Evolutionary conservation across 2,797 vertebrate genomes (phyloP).

Genomic region (Anguilla obscura): DNA sequence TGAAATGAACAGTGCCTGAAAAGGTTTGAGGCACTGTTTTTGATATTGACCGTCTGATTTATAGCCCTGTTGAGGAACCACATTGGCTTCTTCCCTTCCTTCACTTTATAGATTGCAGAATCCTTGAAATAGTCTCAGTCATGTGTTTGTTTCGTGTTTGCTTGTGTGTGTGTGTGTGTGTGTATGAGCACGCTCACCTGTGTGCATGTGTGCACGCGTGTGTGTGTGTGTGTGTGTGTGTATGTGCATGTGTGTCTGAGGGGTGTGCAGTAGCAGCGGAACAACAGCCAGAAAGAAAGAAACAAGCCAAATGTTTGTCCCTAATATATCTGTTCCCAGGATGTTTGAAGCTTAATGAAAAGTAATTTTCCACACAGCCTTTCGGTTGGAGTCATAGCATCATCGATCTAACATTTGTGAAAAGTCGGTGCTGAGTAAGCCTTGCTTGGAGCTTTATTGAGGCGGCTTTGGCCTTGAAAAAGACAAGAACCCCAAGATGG

Average conservation of each 20-base stretch:
- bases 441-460: not conserved
- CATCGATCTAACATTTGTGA: not conserved
- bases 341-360: conserved; percentile 32
- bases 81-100: conserved; percentile 25
- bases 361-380: not conserved
- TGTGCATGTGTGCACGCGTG: not conserved
- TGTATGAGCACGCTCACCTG: not conserved
- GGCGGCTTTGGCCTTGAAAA: not conserved
- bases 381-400: conserved; percentile 11
- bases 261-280: conserved; percentile 38
- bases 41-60: conserved; percentile 27
- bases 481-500: not conserved
- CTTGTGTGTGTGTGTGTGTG: not conserved
- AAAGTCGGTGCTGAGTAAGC: not conserved
- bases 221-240: not conserved
- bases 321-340: conserved; percentile 30
- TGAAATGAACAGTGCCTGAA: conserved; percentile 4
- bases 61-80: conserved; percentile 33
- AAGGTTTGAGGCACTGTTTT: not conserved
- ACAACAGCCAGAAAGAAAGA: conserved; percentile 44
- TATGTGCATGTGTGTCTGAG: not conserved
- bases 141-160: conserved; percentile 49
- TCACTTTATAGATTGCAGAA: conserved; percentile 37
- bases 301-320: conserved; percentile 35
- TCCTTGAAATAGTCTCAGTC: conserved; percentile 45